A percentile compares a stretch with the other conserved stretches of the same genome.
Conservation (phyloP, 2,113 vertebrate genomes). For the Osmerus eperlanus region DNA sequence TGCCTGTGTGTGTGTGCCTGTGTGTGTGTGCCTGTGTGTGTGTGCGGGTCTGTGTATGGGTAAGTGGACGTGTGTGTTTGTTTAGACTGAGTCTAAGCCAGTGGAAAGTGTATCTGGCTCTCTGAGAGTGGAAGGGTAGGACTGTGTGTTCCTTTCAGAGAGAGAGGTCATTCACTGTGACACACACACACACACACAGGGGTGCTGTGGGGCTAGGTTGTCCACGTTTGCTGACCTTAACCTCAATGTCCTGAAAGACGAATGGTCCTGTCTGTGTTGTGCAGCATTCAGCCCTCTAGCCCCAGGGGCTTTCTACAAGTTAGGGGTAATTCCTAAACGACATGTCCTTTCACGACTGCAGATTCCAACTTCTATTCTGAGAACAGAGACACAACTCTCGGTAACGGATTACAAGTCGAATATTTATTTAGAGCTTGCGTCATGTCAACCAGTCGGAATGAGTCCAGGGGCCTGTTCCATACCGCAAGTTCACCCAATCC, state of each 20-base stretch:
- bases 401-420: neutral
- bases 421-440: too few species aligned
- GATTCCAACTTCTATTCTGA: neutral
- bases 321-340: constrained; percentile 7
- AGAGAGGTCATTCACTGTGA: neutral
- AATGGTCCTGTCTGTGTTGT: neutral
- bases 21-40: too few species aligned
- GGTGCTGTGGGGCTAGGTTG: too few species aligned
- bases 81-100: constrained; percentile 43
- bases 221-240: neutral
- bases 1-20: too few species aligned
- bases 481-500: too few species aligned
- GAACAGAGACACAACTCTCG: neutral
- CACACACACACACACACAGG: neutral
- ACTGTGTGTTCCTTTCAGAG: constrained; percentile 27
- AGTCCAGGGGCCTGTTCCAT: neutral
- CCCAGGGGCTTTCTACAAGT: neutral
- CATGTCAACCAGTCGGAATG: neutral
- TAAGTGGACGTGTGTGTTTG: neutral
- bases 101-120: constrained; percentile 38
- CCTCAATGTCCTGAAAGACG: neutral
- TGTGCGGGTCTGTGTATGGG: neutral
- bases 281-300: too few species aligned
- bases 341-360: constrained; percentile 9
- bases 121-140: constrained; percentile 12